Evolutionary conservation across 2,888 invertebrate species (phyloP).

Genomic region (Cabera pusaria): DNA sequence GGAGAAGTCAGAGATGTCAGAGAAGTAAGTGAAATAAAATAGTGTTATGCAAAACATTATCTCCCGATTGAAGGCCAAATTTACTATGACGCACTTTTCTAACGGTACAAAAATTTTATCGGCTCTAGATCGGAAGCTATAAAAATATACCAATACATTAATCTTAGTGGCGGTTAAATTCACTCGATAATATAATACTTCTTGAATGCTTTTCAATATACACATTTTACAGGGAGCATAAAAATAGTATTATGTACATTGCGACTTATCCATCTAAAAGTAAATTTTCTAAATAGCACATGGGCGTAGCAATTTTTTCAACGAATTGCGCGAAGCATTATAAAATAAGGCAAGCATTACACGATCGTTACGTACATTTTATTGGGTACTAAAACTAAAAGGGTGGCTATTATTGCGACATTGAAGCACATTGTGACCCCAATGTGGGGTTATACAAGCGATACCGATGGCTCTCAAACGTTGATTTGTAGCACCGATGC

Average conservation of each 20-base stretch:
- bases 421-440: conserved; percentile 57
- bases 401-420: conserved; percentile 67
- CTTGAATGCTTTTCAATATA: conserved; percentile 9
- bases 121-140: conserved; percentile 62
- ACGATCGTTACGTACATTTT: conserved; percentile 58
- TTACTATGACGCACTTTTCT: conserved; percentile 60
- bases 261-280: conserved; percentile 2
- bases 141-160: conserved; percentile 57
- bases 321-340: conserved; percentile 38
- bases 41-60: conserved; percentile 15
- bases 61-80: conserved; percentile 44
- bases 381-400: conserved; percentile 75
- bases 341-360: conserved; percentile 61
- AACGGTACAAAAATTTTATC: conserved; percentile 55
- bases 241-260: conserved; percentile 1
- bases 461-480: conserved; percentile 23
- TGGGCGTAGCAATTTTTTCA: conserved; percentile 16
- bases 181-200: neutral
- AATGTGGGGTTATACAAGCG: conserved; percentile 44
- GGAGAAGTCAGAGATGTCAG: too few species aligned
- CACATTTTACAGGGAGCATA: conserved; percentile 18
- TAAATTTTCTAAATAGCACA: too few species aligned
- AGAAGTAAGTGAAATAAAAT: too few species aligned
- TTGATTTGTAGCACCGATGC: conserved; percentile 3
- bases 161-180: conserved; percentile 46